Conservation (phyloP, 2,797 vertebrate genomes). For the Schizopygopsis malacanthus region DNA sequence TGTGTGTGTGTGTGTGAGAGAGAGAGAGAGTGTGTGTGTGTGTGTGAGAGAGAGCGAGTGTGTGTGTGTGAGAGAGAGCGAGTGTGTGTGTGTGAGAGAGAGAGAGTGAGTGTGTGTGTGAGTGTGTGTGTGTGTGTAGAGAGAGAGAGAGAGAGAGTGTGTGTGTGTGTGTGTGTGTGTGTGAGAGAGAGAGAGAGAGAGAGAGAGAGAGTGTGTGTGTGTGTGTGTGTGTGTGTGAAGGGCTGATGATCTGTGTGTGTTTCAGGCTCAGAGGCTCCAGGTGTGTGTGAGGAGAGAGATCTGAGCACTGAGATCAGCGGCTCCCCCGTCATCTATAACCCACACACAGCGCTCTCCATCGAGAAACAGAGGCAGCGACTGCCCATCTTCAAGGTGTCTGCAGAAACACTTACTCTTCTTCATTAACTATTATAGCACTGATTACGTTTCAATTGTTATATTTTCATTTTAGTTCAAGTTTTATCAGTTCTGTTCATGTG, state of each 20-base stretch:
- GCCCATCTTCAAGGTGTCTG: constrained; percentile 92
- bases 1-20: too few species aligned
- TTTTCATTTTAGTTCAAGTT: neutral
- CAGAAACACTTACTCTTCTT: neutral
- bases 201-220: neutral
- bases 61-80: too few species aligned
- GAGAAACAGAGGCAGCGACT: constrained; percentile 98
- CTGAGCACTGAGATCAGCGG: constrained; percentile 86
- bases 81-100: too few species aligned
- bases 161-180: too few species aligned
- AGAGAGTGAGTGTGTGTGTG: too few species aligned
- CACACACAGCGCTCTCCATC: constrained; percentile 90
- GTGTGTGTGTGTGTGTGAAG: neutral
- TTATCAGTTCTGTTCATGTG: too few species aligned
- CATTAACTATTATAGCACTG: neutral
- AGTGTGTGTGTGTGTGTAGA: too few species aligned
- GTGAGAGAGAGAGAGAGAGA: too few species aligned
- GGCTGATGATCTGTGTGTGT: neutral
- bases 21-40: too few species aligned
- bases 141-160: too few species aligned
- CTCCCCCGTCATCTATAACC: constrained; percentile 88
- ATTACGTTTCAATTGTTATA: neutral
- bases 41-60: too few species aligned
- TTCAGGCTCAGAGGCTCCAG: constrained; percentile 91
- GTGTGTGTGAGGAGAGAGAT: constrained; percentile 90